Base-by-base conservation (phyloP, 1,140 invertebrate species). In the Drosophila parabipectinata region DNA sequence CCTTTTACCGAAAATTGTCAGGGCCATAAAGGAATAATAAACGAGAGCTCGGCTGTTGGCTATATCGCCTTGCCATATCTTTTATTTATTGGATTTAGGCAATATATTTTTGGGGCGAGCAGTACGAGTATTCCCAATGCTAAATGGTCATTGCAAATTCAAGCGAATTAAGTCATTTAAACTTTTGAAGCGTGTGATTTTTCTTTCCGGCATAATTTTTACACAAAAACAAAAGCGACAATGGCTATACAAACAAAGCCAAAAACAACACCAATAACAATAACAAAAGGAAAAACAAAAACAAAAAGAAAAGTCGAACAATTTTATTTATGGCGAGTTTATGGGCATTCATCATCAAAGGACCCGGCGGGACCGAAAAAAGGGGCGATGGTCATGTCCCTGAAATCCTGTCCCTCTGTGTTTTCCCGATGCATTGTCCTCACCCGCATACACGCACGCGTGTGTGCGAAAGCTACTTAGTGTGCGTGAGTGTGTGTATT, bases 101-200 rank as follows among this genome's bases (percentile, higher is more conserved):
- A 32, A 32, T 32, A 32, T 32, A 32, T 32, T 32, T 30, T 8
- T 3, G 32, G 30, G 3, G 8, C 9, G 8, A 8, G 4, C 10
- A n/a, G 34, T 3, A 37, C 34, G 34, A 37, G 34, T 4, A 37
- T 37, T 37, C 34, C 34, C 34, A n/a, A 37, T 37, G 34, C 34
- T 12, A 37, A 37, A 37, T n/a, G 34, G 10, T 37, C 34, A 37
- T 37, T 37, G 34, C 34, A 72, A 80, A 80, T 75, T 56, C 71
- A 56, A 64, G 71, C 82, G 71, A 88, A 87, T 88, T 87, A 87
- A 88, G 82, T 88, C 83, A 79, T 88, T 88, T 82, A 82, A 85
- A 88, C 82, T 85, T 76, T 85, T 72, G 69, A 74, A 76, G 82
- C 83, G 78, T 82, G 75, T 78, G 82, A 85, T 85, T 85, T 81